Evolutionary conservation across 1,140 invertebrate species (phyloP).

Genomic region (Zaprionus vittiger): DNA sequence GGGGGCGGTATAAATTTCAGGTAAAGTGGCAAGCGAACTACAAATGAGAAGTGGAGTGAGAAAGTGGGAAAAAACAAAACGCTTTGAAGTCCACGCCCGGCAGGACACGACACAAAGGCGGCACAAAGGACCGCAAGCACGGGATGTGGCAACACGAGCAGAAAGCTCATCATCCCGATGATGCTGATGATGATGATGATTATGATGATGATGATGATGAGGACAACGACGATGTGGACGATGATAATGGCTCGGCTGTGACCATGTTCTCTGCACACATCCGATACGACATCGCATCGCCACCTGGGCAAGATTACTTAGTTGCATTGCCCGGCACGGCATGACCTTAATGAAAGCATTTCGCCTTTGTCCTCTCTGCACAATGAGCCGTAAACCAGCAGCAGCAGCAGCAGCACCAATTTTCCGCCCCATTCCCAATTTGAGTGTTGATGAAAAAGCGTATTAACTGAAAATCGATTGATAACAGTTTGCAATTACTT

Average conservation of each 20-base stretch:
- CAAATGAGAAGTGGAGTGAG: background rate
- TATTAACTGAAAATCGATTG: background rate
- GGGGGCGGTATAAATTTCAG: conserved; percentile 30
- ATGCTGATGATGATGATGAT: background rate
- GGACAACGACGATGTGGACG: background rate
- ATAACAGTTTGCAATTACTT: background rate
- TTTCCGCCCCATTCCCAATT: background rate
- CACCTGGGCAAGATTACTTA: conserved; percentile 21
- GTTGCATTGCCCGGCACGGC: conserved; percentile 23
- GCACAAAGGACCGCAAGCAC: conserved; percentile 30
- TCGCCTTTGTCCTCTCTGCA: conserved; percentile 34
- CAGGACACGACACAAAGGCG: conserved; percentile 11
- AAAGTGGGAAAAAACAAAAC: conserved; percentile 12
- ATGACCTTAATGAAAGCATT: conserved; percentile 42
- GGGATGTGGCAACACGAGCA: conserved; percentile 32
- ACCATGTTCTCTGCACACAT: background rate
- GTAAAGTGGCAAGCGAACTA: conserved; percentile 25
- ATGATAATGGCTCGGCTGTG: conserved; percentile 5
- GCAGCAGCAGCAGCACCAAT: conserved; percentile 24
- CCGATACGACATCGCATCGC: background rate
- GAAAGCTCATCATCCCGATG: conserved; percentile 11
- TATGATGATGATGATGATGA: too few species aligned
- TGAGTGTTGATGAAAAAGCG: background rate
- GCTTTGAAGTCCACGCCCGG: conserved; percentile 37
- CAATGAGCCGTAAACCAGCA: conserved; percentile 41